A percentile compares a stretch with the other conserved stretches of the same genome.
Conservation (phyloP, 2,797 vertebrate species). For the Pagetopsis macropterus region DNA sequence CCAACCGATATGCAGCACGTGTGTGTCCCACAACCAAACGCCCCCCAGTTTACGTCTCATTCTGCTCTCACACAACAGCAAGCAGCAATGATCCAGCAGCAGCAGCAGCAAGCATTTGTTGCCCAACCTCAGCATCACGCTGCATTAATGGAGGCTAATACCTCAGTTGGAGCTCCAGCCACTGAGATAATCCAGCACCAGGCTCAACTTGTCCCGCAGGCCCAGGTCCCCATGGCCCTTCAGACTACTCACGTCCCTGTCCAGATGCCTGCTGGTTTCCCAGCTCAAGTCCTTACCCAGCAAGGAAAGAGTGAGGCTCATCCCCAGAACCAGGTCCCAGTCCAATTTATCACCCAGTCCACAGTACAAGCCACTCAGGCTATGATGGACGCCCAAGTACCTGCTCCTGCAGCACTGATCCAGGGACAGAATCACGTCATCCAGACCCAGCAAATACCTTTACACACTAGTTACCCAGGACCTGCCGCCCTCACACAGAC, state of each 20-base stretch:
- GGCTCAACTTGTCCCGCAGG: constrained; percentile 67
- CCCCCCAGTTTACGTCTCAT: constrained; percentile 63
- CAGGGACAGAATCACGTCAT: constrained; percentile 65
- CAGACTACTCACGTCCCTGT: constrained; percentile 63
- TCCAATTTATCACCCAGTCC: constrained; percentile 66
- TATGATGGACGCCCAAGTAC: constrained; percentile 54
- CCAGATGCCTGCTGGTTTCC: constrained; percentile 55
- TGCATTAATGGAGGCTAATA: constrained; percentile 68
- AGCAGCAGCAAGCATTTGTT: constrained; percentile 71
- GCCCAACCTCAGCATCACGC: constrained; percentile 64
- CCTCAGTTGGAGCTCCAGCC: constrained; percentile 60
- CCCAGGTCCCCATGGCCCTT: constrained; percentile 63
- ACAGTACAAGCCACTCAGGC: constrained; percentile 51
- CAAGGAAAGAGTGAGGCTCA: constrained; percentile 67
- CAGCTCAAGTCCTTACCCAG: constrained; percentile 58
- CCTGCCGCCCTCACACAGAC: constrained; percentile 54
- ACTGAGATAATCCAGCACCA: constrained; percentile 67
- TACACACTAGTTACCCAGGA: constrained; percentile 69
- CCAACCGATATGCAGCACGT: constrained; percentile 67
- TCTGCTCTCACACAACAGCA: constrained; percentile 64
- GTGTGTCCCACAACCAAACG: constrained; percentile 61
- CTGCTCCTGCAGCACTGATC: constrained; percentile 45
- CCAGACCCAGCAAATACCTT: constrained; percentile 70
- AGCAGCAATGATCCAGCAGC: constrained; percentile 58
- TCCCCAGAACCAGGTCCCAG: constrained; percentile 65